Conservation (phyloP, 2,113 vertebrate genomes). For the Sminthopsis crassicaudata region DNA sequence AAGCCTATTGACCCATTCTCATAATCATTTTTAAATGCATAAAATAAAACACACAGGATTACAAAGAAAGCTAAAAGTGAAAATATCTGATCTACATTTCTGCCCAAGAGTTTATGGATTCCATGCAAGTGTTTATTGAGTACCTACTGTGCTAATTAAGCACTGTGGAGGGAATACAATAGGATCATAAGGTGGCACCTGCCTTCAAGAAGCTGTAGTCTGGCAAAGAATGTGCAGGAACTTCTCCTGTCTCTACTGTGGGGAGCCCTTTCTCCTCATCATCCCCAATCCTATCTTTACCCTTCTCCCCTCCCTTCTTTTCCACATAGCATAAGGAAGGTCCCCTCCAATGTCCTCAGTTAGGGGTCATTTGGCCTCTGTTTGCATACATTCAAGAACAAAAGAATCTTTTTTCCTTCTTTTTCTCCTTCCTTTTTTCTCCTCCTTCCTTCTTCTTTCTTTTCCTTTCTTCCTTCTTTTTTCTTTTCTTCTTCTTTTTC, state of each 20-base stretch:
- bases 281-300: not conserved
- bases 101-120: too few species aligned
- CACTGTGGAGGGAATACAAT: not conserved
- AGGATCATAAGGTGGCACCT: too few species aligned
- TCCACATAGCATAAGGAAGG: not conserved
- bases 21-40: too few species aligned
- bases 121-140: not conserved
- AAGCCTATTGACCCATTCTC: too few species aligned
- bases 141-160: not conserved
- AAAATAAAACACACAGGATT: too few species aligned
- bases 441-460: rapidly evolving
- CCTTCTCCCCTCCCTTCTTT: not conserved
- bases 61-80: too few species aligned
- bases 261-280: too few species aligned
- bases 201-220: not conserved
- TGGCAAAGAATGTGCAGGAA: not conserved
- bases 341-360: not conserved
- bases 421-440: rapidly evolving
- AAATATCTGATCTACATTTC: too few species aligned
- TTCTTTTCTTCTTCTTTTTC: too few species aligned
- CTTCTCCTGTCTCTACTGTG: not conserved
- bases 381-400: not conserved
- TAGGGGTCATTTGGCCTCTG: not conserved
- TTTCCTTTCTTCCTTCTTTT: not conserved
- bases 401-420: not conserved